Conservation (phyloP, 1,140 invertebrate genomes). For the Brachionus rotundiformis region DNA sequence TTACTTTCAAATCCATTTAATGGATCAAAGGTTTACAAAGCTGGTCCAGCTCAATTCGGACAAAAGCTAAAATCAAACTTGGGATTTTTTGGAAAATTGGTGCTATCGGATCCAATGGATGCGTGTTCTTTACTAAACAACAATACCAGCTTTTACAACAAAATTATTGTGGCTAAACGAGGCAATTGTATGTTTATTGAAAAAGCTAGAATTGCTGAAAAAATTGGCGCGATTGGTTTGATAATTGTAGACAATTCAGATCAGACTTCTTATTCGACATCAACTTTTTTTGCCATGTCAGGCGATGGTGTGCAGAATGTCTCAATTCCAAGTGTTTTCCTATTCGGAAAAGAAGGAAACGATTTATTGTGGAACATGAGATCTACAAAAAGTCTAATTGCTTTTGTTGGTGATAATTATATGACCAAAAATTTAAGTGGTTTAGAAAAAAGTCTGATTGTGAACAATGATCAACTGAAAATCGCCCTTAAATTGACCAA, state of each 20-base stretch:
- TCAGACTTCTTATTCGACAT: conserved; percentile 72
- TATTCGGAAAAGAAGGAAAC: conserved; percentile 77
- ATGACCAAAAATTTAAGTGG: neutral
- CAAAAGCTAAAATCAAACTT: conserved; percentile 68
- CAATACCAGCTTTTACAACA: conserved; percentile 69
- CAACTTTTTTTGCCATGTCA: conserved; percentile 90
- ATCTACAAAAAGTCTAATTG: neutral
- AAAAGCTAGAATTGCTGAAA: conserved; percentile 74
- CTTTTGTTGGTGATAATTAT: neutral
- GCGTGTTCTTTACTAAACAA: conserved; percentile 65
- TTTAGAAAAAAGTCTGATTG: neutral
- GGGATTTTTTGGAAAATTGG: conserved; percentile 55
- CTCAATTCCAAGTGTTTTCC: conserved; percentile 83
- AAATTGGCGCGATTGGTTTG: conserved; percentile 76
- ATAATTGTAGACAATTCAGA: conserved; percentile 74
- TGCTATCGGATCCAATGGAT: conserved; percentile 5
- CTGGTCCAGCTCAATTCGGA: conserved; percentile 89
- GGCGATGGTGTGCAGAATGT: conserved; percentile 85
- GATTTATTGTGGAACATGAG: conserved; percentile 28
- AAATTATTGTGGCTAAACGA: conserved; percentile 80
- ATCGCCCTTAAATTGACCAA: neutral
- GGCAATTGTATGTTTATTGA: conserved; percentile 94
- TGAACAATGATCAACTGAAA: neutral
- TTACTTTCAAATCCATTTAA: neutral
- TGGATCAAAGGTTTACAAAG: conserved; percentile 65